Conservation (phyloP, 2,888 invertebrate genomes). For the Ormyrus rosae region DNA sequence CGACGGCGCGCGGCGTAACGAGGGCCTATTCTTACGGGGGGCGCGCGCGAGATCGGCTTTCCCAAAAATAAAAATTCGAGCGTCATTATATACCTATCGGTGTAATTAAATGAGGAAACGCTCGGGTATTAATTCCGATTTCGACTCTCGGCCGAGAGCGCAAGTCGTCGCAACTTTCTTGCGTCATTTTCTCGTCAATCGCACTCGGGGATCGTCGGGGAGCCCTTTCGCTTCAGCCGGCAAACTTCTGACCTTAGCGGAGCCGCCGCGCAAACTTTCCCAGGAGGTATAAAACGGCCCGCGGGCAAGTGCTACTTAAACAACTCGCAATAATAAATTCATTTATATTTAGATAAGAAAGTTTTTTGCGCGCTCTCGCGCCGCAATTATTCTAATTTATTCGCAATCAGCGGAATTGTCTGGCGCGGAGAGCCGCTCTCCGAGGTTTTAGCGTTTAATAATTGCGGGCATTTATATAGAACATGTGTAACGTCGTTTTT, state of each 20-base stretch:
- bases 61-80: not conserved
- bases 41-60: not conserved
- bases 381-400: slow-evolving; percentile 27
- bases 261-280: slow-evolving; percentile 63
- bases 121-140: slow-evolving; percentile 73
- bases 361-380: not conserved
- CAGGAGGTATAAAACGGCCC: slow-evolving; percentile 63
- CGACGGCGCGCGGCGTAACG: not conserved
- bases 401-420: not conserved
- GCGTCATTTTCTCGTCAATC: slow-evolving; percentile 68
- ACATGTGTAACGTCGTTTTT: too few species aligned
- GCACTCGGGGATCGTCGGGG: slow-evolving; percentile 8
- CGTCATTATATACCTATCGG: not conserved
- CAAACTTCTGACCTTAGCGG: slow-evolving; percentile 69
- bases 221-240: slow-evolving; percentile 47
- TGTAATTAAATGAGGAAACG: slow-evolving; percentile 72
- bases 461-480: not conserved
- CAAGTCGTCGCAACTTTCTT: slow-evolving; percentile 65
- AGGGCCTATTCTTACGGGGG: too few species aligned
- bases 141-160: not conserved
- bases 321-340: slow-evolving; percentile 48
- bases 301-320: slow-evolving; percentile 56
- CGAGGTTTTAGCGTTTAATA: slow-evolving; percentile 4
- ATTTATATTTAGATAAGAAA: slow-evolving; percentile 40
- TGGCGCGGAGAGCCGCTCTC: not conserved